phyloP scores from a whole-genome alignment of 2,888 invertebrate genomes.

The Drosophila meridionalis region DNA sequence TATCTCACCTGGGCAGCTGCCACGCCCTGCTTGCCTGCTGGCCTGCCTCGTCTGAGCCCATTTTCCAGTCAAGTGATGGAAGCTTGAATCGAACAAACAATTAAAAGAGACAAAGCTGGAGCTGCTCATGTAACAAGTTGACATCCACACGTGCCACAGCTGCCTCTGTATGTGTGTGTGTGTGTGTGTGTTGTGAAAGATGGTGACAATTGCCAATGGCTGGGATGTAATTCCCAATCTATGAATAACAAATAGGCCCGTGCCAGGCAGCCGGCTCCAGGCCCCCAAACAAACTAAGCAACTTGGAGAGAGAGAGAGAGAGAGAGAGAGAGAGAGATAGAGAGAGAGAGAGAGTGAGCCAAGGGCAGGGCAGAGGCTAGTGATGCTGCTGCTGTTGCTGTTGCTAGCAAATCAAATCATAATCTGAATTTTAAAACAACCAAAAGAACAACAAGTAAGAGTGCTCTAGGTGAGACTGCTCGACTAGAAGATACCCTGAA shows the following conservation, averaged over 20 bases:
- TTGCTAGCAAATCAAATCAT: conserved; percentile 70
- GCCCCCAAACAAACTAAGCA: conserved; percentile 60
- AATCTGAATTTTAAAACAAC: conserved; percentile 69
- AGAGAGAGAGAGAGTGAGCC: background rate
- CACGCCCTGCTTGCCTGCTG: background rate
- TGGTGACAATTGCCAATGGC: conserved; percentile 77
- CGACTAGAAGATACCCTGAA: too few relatives aligned
- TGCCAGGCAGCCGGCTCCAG: conserved; percentile 40
- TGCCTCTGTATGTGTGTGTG: conserved; percentile 9
- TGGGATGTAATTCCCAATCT: conserved; percentile 79
- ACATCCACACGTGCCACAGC: conserved; percentile 61
- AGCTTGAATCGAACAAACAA: conserved; percentile 32
- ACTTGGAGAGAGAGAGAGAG: conserved; percentile 12
- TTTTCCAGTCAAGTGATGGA: conserved; percentile 8
- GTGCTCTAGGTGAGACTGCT: too few relatives aligned
- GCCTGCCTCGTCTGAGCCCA: background rate
- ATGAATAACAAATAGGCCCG: conserved; percentile 78
- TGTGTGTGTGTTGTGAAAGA: conserved; percentile 40
- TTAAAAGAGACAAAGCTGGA: conserved; percentile 35
- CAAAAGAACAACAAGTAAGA: conserved; percentile 20
- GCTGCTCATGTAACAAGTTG: conserved; percentile 65
- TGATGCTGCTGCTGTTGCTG: conserved; percentile 25
- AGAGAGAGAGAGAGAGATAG: background rate
- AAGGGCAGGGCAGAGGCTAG: background rate
- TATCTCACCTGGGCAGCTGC: background rate